These are phyloP conservation scores for Myrmecobius fasciatus DNA, from an alignment of 2,113 vertebrate species.

Conservation along the genomic window DNA sequence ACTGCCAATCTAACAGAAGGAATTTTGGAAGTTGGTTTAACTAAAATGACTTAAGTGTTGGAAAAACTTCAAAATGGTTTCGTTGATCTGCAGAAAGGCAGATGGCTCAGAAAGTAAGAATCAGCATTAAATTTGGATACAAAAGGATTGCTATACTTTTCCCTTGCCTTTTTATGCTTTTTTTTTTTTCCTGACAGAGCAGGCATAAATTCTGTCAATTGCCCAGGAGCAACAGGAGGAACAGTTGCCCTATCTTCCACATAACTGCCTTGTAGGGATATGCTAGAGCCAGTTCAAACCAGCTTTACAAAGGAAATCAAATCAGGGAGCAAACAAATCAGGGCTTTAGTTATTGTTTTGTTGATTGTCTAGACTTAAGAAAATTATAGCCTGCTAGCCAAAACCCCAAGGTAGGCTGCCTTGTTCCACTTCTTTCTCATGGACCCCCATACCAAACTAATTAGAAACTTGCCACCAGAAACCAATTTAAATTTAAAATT, in stretches of 20 bases:
- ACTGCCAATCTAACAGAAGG: background rate
- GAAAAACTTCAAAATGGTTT: background rate
- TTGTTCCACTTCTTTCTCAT: no score
- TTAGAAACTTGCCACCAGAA: no score
- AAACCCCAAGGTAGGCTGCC: no score
- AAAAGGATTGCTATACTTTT: background rate
- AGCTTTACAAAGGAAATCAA: background rate
- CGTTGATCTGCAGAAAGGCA: background rate
- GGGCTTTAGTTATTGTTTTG: background rate
- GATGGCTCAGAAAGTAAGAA: background rate
- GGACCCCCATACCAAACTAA: no score
- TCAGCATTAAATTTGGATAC: background rate
- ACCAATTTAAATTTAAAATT: no score
- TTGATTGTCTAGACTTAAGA: background rate
- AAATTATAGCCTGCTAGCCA: background rate
- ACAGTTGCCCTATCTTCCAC: background rate
- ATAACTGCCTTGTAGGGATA: background rate
- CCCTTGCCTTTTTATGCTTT: background rate
- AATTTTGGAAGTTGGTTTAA: background rate
- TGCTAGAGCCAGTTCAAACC: background rate
- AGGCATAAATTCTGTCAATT: background rate
- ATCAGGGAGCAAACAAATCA: background rate
- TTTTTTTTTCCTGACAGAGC: background rate
- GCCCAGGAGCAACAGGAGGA: background rate
- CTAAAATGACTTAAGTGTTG: background rate